Conservation (phyloP, 2,888 invertebrate genomes). For the Rhorus exstirpatorius region DNA sequence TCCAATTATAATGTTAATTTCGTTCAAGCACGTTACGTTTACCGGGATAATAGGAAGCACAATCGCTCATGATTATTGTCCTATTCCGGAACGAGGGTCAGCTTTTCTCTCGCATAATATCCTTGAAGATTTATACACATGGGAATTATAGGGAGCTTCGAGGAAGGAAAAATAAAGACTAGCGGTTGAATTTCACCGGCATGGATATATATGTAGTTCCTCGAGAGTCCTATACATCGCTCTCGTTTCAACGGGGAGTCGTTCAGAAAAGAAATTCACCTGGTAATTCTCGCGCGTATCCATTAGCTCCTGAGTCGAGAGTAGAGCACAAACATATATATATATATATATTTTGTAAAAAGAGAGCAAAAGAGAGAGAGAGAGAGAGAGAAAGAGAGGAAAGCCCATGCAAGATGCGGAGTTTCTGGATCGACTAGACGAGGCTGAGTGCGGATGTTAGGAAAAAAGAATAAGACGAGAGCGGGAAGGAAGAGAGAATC, state of each 20-base stretch:
- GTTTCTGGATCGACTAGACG: conserved; percentile 39
- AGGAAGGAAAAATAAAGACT: conserved; percentile 2
- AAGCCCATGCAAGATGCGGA: no score
- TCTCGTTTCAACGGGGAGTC: conserved; percentile 36
- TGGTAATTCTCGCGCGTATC: conserved; percentile 66
- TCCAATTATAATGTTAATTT: neutral
- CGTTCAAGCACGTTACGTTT: neutral
- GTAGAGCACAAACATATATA: conserved; percentile 15
- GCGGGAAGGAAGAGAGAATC: conserved; percentile 2
- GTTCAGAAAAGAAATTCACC: conserved; percentile 60
- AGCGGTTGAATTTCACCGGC: conserved; percentile 15
- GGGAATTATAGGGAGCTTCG: conserved; percentile 19
- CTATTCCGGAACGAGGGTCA: conserved; percentile 1
- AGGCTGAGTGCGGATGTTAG: conserved; percentile 34
- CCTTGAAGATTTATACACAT: conserved; percentile 14
- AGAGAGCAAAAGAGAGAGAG: conserved; percentile 25
- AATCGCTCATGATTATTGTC: neutral
- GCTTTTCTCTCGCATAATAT: neutral
- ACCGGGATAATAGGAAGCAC: neutral
- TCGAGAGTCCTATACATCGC: conserved; percentile 26
- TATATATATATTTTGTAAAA: no score
- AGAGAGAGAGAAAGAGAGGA: neutral
- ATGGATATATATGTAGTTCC: neutral
- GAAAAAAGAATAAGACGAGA: neutral
- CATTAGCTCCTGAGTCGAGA: conserved; percentile 59